Evolutionary conservation across 2,797 vertebrate genomes (phyloP), one percentile per base, ranked within the genome.

Genomic region (Crenichthys baileyi): DNA sequence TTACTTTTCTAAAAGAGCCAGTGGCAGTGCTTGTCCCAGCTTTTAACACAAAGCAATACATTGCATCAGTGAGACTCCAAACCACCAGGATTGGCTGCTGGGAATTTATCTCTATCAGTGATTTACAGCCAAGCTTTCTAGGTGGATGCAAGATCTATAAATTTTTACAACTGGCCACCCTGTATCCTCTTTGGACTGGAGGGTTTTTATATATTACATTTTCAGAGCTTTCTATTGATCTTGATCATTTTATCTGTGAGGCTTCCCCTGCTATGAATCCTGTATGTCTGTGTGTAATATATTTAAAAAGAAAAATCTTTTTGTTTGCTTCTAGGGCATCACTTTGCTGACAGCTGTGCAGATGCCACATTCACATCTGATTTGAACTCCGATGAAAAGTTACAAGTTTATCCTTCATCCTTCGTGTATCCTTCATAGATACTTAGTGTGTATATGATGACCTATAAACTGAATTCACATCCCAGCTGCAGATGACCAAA

Each of bases 401-500:
- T 24, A 24, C 4, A 15, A 12, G 7, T 48, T 48, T 48, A n/a
- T n/a, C n/a, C n/a, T n/a, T n/a, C n/a, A n/a, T n/a, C n/a, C n/a
- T n/a, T 36, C 8, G 29, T 16, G 48, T 50, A 50, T 50, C 13
- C 20, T 8, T 67, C 39, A 44, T 44, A 15, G 22, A 68, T 44
- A 6, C 36, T 8, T 39, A 1, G 22, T 39, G 44, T 77, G 75
- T 20, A 20, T 63, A 9, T 8, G 16, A 70, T 65, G 24, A 75
- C 29, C 61, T 70, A 7, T 15, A 75, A 63, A 70, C 29, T 51
- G 24, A 24, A 50, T 68, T 78, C 78, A 73, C 60, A 58, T 79
- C 79, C 26, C 55, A 61, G 36, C 24, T 72, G 48, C 44, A 76
- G 58, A 76, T 82, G 63, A 83, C 65, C 24, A 61, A 78, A 74